These are phyloP conservation scores for Aphelocoma californica DNA, from an alignment of 2,797 vertebrate species.

Conservation along the genomic window DNA sequence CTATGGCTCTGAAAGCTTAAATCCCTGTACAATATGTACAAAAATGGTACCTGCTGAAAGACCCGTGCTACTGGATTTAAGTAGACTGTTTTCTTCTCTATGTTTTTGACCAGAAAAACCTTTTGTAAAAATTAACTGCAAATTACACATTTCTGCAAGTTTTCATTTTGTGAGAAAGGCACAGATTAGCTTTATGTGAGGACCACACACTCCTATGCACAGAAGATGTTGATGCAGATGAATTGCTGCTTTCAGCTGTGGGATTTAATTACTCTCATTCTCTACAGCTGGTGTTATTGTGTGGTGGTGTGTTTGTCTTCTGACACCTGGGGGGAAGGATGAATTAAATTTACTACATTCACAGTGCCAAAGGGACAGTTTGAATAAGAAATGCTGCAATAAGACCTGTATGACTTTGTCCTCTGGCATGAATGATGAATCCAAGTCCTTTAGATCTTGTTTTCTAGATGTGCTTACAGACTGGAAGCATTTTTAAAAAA, in stretches of 20 bases:
- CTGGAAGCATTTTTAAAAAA: neutral
- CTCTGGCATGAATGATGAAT: neutral
- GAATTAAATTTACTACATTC: slow-evolving; percentile 7
- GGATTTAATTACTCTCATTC: slow-evolving; percentile 43
- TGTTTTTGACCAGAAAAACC: slow-evolving; percentile 7
- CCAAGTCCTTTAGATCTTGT: neutral
- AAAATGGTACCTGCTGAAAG: neutral
- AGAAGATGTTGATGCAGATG: slow-evolving; percentile 5
- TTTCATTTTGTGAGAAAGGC: slow-evolving; percentile 15
- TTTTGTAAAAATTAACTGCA: neutral
- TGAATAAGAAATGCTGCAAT: slow-evolving; percentile 11
- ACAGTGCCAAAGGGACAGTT: neutral
- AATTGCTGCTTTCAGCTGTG: slow-evolving; percentile 58
- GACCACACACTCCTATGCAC: neutral
- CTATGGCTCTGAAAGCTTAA: neutral
- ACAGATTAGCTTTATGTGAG: neutral
- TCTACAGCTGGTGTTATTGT: slow-evolving; percentile 17
- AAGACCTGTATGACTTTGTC: neutral
- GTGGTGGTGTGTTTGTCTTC: slow-evolving; percentile 40
- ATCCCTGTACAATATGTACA: neutral
- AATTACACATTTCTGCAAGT: neutral
- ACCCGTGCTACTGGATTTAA: neutral
- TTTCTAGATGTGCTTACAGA: neutral
- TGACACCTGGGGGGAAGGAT: neutral
- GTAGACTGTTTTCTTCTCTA: neutral